Evolutionary conservation across 1,140 invertebrate genomes (phyloP), one percentile per base, ranked within the genome.

Genomic region (Drosophila athabasca): DNA sequence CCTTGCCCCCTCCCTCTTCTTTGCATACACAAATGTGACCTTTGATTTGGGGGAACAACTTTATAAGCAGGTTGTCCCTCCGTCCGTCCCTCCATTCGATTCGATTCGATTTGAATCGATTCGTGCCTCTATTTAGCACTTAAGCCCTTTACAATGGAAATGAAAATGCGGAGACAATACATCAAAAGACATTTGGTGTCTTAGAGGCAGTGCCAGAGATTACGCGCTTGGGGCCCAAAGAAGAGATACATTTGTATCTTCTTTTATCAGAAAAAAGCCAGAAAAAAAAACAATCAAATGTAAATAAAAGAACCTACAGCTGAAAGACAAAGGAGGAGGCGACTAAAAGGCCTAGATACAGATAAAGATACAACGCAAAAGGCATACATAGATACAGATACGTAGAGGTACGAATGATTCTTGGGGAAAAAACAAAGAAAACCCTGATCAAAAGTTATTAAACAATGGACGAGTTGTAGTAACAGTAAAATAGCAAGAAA

Each of bases 391-490:
- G 15, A 13, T 39, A 39, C 35, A 13, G 35, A 39, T 39, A 39
- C 35, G 35, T 1, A 13, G 35, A 13, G 11, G 11, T 39, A 39
- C 35, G 35, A 39, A 39, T 13, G 35, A 39, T 35, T 24, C 22
- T 24, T 24, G 3, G 3, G 22, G 22, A 24, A 24, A 24, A 24
- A 2, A 24, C 22, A 24, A 24, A 24, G 3, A 53, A 74, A 46
- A 55, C 9, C 48, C 51, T 87, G 70, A 71, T 82, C 75, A 85
- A 75, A 68, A 81, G 73, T 81, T 85, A 87, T 85, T 87, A 85
- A 87, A 87, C 82, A 82, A 81, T 77, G 78, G 66, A 19, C 17
- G 17, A 0, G 17, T 19, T 75, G 60, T 61, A 58, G 24, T 5
- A 39, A 13, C 4, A 8, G 35, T 11, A 39, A 39, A 39, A 13